phyloP scores from a whole-genome alignment of 2,888 invertebrate genomes.

The Neoitamus cyanurus region DNA sequence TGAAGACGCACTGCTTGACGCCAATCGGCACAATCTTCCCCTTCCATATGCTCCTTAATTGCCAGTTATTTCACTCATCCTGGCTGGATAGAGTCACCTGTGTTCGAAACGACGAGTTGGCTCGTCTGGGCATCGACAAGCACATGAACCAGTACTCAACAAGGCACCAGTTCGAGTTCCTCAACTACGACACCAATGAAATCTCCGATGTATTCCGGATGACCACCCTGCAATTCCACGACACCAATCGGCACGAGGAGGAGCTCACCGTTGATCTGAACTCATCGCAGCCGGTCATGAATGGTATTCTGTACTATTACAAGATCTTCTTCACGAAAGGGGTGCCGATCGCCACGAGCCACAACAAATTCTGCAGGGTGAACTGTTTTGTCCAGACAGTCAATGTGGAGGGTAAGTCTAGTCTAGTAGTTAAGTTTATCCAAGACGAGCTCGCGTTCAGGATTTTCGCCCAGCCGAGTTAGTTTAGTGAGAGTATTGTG shows the following conservation, averaged over 20 bases:
- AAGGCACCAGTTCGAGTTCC: constrained; percentile 49
- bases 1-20: constrained; percentile 35
- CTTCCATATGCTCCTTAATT: constrained; percentile 47
- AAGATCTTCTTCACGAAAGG: constrained; percentile 50
- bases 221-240: constrained; percentile 45
- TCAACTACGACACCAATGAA: constrained; percentile 45
- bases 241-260: constrained; percentile 32
- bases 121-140: constrained; percentile 30
- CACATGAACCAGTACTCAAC: constrained; percentile 50
- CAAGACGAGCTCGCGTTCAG: constrained; percentile 50
- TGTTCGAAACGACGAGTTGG: constrained; percentile 36
- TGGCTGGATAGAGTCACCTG: constrained; percentile 48
- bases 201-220: constrained; percentile 47
- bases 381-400: constrained; percentile 50
- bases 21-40: constrained; percentile 50
- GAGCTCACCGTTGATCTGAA: constrained; percentile 48
- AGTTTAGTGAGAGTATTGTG: background rate
- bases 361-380: constrained; percentile 47
- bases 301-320: constrained; percentile 52
- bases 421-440: constrained; percentile 45
- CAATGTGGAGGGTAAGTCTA: constrained; percentile 29
- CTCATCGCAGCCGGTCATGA: constrained; percentile 1
- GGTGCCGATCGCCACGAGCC: constrained; percentile 48
- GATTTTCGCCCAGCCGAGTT: constrained; percentile 31
- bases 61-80: constrained; percentile 49